Base-by-base conservation (phyloP, 1,140 invertebrate species). In the Oryctes rhinoceros region DNA sequence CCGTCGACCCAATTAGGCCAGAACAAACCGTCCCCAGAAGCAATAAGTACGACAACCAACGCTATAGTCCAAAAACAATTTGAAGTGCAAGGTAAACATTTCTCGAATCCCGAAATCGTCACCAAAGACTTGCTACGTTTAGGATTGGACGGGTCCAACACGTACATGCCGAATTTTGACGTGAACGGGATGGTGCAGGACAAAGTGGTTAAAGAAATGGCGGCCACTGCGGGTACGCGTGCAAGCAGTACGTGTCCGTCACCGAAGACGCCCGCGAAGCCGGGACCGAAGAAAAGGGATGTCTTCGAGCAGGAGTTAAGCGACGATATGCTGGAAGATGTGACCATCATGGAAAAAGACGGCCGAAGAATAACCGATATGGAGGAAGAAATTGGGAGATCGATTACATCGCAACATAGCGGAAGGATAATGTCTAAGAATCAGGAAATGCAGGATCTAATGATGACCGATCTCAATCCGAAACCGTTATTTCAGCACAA, bases 401-500 rank as follows among this genome's bases (percentile, higher is more conserved):
- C 65, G 5, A 6, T 67, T 24, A 35, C 30, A 13, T 24, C 65
- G 13, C 13, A 24, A 2, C 1, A 67, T 67, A 24, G 18, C 65
- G 65, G 65, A 5, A 18, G 30, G 18, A 18, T 76, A 44, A 48
- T 44, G 44, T 76, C 39, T 9, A 76, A 44, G 44, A 76, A 76
- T 44, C 35, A 76, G 74, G 74, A 76, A 76, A n/a, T 76, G 74
- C 74, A 76, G 20, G 74, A 76, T 76, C 11, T 76, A 20, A 20
- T 76, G 13, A 13, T 48, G 13, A 67, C 65, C 6, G 10, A 67
- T 67, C 10, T 67, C 10, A 18, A 67, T 24, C 18, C 65, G 10
- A 67, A 24, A 24, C 11, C 65, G 30, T 24, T 67, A 67, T 67
- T 67, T 35, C 18, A 67, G 13, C 20, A 24, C 7, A 30, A 11